These are phyloP conservation scores for Hemicordylus capensis DNA, from an alignment of 2,113 vertebrate genomes.

Conservation along the genomic window DNA sequence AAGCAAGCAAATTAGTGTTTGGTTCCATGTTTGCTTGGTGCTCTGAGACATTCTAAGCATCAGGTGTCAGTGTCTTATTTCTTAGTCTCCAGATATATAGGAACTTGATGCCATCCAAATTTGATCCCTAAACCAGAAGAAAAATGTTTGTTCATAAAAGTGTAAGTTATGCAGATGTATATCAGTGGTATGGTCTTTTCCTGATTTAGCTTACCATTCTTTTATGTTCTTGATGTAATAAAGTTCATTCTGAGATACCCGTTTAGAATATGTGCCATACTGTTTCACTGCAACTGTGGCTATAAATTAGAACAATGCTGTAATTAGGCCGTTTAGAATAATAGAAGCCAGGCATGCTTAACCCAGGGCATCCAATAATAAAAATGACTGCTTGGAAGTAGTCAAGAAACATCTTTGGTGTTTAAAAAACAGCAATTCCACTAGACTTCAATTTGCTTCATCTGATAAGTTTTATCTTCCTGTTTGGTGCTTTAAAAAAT, in stretches of 20 bases:
- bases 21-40: neutral
- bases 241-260: constrained; percentile 27
- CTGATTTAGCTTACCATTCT: neutral
- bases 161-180: neutral
- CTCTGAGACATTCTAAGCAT: neutral
- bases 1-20: neutral
- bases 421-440: constrained; percentile 14
- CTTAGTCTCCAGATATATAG: neutral
- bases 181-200: constrained; percentile 5
- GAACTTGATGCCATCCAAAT: neutral
- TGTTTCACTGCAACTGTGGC: neutral
- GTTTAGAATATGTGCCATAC: neutral
- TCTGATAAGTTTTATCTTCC: neutral
- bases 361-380: neutral
- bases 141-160: neutral
- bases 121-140: neutral
- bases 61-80: neutral
- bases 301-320: neutral
- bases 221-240: neutral
- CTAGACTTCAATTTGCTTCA: constrained; percentile 23
- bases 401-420: neutral
- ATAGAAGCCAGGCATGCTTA: accelerated
- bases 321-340: constrained; percentile 4
- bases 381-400: neutral
- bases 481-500: constrained; percentile 5